Percentiles rank a stretch among this genome's conserved stretches.
phyloP scores from a whole-genome alignment of 2,113 vertebrate genomes.

The Solea senegalensis region DNA sequence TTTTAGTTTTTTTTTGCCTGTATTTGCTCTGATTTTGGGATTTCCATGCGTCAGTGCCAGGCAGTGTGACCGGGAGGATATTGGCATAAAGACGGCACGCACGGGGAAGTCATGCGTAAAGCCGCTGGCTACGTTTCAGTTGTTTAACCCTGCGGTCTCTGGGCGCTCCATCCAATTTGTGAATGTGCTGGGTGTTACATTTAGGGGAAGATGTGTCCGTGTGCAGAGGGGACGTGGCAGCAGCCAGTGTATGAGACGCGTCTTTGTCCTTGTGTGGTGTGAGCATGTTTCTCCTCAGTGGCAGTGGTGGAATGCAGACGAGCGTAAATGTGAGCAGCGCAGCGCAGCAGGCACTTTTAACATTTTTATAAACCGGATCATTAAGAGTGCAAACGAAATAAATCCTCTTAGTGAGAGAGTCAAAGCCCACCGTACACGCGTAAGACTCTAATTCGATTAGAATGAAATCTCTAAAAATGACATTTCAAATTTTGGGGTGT shows the following conservation, averaged over 20 bases:
- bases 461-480: neutral
- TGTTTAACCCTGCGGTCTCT: constrained; percentile 69
- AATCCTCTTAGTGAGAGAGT: neutral
- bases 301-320: constrained; percentile 68
- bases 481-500: neutral
- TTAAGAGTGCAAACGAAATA: constrained; percentile 36
- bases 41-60: constrained; percentile 41
- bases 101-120: constrained; percentile 73
- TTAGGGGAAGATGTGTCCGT: constrained; percentile 9
- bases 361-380: constrained; percentile 15
- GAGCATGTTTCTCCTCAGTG: constrained; percentile 32
- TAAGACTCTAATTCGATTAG: constrained; percentile 6
- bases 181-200: constrained; percentile 39
- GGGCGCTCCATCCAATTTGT: constrained; percentile 48
- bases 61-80: constrained; percentile 38
- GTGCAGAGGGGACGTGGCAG: neutral
- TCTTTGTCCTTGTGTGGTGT: constrained; percentile 50
- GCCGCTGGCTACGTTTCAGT: constrained; percentile 49
- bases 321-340: constrained; percentile 34
- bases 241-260: constrained; percentile 12
- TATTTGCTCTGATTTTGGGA: constrained; percentile 39
- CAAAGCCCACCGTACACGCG: neutral
- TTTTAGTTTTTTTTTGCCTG: constrained; percentile 20
- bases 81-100: constrained; percentile 44
- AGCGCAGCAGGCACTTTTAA: constrained; percentile 9